Percentiles rank a stretch among this genome's conserved stretches.
These are phyloP conservation scores for Henicopernis longicauda DNA, from an alignment of 2,113 vertebrate species.

Conservation along the genomic window DNA sequence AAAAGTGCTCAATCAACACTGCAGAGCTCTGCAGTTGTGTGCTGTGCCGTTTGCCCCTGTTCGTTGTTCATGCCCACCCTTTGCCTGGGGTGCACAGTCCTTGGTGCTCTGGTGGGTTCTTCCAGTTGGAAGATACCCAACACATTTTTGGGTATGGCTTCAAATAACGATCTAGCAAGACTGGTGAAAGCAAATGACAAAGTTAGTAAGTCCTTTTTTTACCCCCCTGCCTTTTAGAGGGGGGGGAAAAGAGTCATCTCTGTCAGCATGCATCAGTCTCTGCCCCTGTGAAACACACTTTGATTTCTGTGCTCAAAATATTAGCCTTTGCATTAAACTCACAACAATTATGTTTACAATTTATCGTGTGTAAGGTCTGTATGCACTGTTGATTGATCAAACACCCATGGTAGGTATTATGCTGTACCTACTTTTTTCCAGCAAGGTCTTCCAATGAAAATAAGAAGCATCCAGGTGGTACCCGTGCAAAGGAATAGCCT, in stretches of 20 bases:
- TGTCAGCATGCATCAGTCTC: neutral
- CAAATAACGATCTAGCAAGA: neutral
- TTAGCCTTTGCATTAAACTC: neutral
- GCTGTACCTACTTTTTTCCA: neutral
- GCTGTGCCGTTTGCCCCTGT: neutral
- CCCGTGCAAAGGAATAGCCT: fast-evolving
- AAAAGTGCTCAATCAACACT: neutral
- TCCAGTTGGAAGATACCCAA: neutral
- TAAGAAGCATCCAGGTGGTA: neutral
- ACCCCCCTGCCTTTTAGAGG: neutral
- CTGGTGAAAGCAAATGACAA: neutral
- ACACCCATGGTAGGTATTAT: neutral
- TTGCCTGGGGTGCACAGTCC: neutral
- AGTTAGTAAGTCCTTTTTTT: neutral
- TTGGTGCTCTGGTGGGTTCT: neutral
- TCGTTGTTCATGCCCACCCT: fast-evolving
- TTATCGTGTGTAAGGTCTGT: neutral
- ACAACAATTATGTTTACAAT: neutral
- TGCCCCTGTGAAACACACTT: neutral
- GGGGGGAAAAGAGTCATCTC: too few species aligned
- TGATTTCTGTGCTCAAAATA: neutral
- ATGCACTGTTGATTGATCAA: neutral
- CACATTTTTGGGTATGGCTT: neutral
- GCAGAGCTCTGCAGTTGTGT: neutral
- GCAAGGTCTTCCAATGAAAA: neutral